Percentiles rank a stretch among this genome's conserved stretches.
Evolutionary conservation across 2,797 vertebrate species (phyloP).

Genomic region (Botia kubotai): DNA sequence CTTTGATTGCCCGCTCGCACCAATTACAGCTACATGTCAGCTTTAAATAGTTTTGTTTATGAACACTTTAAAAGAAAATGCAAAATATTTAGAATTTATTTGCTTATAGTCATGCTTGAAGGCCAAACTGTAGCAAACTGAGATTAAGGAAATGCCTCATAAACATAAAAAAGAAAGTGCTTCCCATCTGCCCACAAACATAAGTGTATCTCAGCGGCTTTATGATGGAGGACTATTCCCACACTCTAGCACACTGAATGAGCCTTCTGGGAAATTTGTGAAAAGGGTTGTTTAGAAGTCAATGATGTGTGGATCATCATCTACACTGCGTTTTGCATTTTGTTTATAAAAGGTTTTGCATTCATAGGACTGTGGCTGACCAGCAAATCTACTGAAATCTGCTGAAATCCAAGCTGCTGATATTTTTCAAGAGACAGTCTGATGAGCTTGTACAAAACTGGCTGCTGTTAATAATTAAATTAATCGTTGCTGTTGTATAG

Average conservation of each 20-base stretch:
- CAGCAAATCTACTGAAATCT: background rate
- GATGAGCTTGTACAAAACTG: too few relatives aligned
- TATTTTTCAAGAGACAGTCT: too few relatives aligned
- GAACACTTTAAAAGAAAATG: background rate
- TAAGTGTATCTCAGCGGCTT: conserved; percentile 38
- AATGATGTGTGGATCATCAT: conserved; percentile 43
- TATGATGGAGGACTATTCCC: conserved; percentile 50
- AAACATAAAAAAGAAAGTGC: conserved; percentile 20
- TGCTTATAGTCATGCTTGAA: background rate
- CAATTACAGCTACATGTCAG: background rate
- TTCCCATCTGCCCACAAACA: conserved; percentile 49
- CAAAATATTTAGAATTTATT: background rate
- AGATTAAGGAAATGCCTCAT: conserved; percentile 34
- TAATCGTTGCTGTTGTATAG: too few relatives aligned
- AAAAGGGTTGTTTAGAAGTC: conserved; percentile 44
- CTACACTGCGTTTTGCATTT: conserved; percentile 23
- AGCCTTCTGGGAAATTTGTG: conserved; percentile 51
- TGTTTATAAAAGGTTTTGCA: conserved; percentile 36
- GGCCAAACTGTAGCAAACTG: conserved; percentile 3
- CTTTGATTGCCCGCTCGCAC: background rate
- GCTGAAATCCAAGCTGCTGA: too few relatives aligned
- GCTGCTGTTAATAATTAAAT: too few relatives aligned
- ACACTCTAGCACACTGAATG: conserved; percentile 50
- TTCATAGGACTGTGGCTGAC: conserved; percentile 5
- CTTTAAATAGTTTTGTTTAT: background rate